Conservation (phyloP, 2,888 invertebrate genomes). For the Noctua janthina region DNA sequence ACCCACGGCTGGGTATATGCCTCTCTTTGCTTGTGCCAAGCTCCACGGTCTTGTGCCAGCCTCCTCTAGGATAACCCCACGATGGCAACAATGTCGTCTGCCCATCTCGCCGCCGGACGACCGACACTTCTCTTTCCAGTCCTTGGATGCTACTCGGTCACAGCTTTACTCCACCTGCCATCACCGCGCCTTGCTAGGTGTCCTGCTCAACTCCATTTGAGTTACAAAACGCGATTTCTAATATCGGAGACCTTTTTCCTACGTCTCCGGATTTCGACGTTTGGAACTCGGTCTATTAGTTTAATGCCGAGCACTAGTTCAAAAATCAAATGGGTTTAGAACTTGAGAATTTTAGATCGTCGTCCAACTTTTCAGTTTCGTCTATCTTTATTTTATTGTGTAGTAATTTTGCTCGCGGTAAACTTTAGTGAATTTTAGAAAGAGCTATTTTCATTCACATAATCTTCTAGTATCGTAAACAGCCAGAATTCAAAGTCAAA, state of each 20-base stretch:
- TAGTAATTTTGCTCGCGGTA: neutral
- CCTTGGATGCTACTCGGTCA: neutral
- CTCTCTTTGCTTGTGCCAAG: neutral
- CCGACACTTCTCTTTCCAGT: neutral
- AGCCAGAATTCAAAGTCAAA: slow-evolving; percentile 50
- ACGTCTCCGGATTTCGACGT: neutral
- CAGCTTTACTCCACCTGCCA: neutral
- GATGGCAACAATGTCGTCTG: neutral
- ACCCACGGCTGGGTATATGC: neutral
- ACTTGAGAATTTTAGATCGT: neutral
- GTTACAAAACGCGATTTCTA: neutral
- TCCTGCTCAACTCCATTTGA: neutral
- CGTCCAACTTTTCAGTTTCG: too few relatives aligned
- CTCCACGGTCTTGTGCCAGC: neutral
- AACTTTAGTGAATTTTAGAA: slow-evolving; percentile 11
- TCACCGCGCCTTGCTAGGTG: neutral
- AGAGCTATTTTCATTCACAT: slow-evolving; percentile 5
- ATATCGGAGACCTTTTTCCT: neutral
- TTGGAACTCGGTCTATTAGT: neutral
- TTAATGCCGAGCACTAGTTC: neutral
- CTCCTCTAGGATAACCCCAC: neutral
- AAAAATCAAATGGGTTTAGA: neutral
- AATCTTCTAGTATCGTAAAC: slow-evolving; percentile 10
- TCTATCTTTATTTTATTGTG: too few relatives aligned
- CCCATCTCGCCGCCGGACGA: neutral